Base-by-base conservation (phyloP, 2,888 invertebrate species). In the Fragum whitleyi region DNA sequence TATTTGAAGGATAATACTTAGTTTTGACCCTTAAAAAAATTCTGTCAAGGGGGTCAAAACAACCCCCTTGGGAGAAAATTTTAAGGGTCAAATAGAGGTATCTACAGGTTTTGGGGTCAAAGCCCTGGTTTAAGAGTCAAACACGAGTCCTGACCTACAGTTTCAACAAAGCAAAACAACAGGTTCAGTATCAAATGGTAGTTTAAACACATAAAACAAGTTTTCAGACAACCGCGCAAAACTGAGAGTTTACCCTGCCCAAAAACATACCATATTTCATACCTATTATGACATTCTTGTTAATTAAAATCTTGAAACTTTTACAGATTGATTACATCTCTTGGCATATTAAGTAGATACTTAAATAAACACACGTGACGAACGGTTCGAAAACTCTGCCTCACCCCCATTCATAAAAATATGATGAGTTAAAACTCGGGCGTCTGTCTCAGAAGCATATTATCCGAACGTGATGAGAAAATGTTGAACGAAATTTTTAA, bases 331-430 rank as follows among this genome's bases (percentile, higher is more conserved):
- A 81, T 71, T 71, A 36, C 61, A 36, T 70, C 26, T 57, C 57
- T 71, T 47, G 55, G 81, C 74, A 81, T 81, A 67, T 65, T 77
- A 74, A 81, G 69, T 81, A 81, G 80, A 47, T 72, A 57, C 57
- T 57, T 47, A 47, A 47, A 14, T n/a, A 47, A 14, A 19, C 47
- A 19, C 47, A 47, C 47, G 19, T 47, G 47, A 47, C 47, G 47
- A 47, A 14, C 47, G n/a, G 19, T 47, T 14, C 14, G 16, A 47
- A 47, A 47, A 47, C 19, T 3, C 14, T 19, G n/a, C 47, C 47
- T 19, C 47, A n/a, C 14, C 14, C 47, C 47, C 47, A 47, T 47
- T 47, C 47, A 47, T 47, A 47, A 47, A 47, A 47, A n/a, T 47
- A 9, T 47, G n/a, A 47, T 47, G 47, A 39, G 7, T 6, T 39